Base-by-base conservation (phyloP, 2,888 invertebrate species). In the Platycnemis pennipes region DNA sequence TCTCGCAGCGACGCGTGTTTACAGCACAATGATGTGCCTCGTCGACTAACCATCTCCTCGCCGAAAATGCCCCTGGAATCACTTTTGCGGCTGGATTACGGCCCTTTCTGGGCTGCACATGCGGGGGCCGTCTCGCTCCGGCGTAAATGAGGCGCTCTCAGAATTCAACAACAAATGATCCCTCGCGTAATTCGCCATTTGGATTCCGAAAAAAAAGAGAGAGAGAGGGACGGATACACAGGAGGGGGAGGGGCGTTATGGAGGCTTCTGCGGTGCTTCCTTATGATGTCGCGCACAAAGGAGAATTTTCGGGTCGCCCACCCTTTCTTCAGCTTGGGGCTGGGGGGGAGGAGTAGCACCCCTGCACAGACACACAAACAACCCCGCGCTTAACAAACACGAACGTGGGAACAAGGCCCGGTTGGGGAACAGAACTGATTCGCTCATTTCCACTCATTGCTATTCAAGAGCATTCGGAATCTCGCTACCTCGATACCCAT, bases 371-470 rank as follows among this genome's bases (percentile, higher is more conserved):
- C 7, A 63, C 19, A 22, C 19, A 26, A 7, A 7, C 19, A 26
- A 22, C 7, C 63, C 22, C 63, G 7, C 63, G 26, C n/a, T 63
- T 63, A 63, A 63, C n/a, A 26, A 63, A 77, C 77, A 77, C 77
- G 37, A 77, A 77, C n/a, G 77, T 2, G 77, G 31, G 77, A 37
- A 77, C 77, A 31, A 77, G 31, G 13, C 37, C 13, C 77, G 4
- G 1, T n/a, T 37, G 77, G 37, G 13, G 11, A 37, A 11, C 11
- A 37, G 37, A 26, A 45, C 46, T 53, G 89, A 89, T 89, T 89
- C 89, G 37, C 56, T 56, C 89, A 56, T 89, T 89, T 89, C 22
- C 13, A 44, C 91, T 91, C 91, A 91, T 91, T 91, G 91, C 63
- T 69, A 91, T 91, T 91, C 91, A 63, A 91, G 63, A 91, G 42